phyloP scores from a whole-genome alignment of 1,140 invertebrate genomes.

The Caligus rogercresseyi region DNA sequence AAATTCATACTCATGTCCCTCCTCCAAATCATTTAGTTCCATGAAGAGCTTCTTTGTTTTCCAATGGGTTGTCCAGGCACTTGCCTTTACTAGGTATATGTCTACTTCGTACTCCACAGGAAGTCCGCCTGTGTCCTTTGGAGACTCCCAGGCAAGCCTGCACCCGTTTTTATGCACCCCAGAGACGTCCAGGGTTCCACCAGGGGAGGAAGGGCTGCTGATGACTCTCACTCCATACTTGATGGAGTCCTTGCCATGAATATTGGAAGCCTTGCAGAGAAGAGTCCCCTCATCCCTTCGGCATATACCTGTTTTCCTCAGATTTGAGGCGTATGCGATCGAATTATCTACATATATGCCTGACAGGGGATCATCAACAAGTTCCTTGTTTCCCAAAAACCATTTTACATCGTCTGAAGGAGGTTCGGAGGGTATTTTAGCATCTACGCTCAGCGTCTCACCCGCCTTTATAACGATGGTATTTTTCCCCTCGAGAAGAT shows the following conservation, averaged over 20 bases:
- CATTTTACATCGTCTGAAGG: constrained; percentile 45
- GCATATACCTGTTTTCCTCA: constrained; percentile 63
- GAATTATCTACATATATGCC: constrained; percentile 22
- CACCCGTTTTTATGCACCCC: constrained; percentile 87
- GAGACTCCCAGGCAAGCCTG: constrained; percentile 89
- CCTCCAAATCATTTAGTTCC: constrained; percentile 65
- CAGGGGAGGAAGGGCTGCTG: constrained; percentile 72
- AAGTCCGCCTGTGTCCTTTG: constrained; percentile 91
- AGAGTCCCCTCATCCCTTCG: constrained; percentile 76
- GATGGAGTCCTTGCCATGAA: constrained; percentile 77
- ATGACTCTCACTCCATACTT: constrained; percentile 79
- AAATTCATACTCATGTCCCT: constrained; percentile 95
- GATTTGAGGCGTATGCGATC: constrained; percentile 67
- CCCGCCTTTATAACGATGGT: constrained; percentile 64
- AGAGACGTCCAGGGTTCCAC: constrained; percentile 84
- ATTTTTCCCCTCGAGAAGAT: constrained; percentile 32
- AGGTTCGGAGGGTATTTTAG: constrained; percentile 70
- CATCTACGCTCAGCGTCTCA: constrained; percentile 57
- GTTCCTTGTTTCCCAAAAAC: background rate
- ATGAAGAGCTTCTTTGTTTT: constrained; percentile 60
- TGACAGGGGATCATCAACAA: background rate
- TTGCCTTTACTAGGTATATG: constrained; percentile 88
- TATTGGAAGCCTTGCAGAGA: constrained; percentile 75
- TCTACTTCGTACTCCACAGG: constrained; percentile 90
- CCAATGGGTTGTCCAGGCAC: constrained; percentile 57